Conservation (phyloP, 92 coral and sea anemone species). For the Zoanthus sociatus region DNA sequence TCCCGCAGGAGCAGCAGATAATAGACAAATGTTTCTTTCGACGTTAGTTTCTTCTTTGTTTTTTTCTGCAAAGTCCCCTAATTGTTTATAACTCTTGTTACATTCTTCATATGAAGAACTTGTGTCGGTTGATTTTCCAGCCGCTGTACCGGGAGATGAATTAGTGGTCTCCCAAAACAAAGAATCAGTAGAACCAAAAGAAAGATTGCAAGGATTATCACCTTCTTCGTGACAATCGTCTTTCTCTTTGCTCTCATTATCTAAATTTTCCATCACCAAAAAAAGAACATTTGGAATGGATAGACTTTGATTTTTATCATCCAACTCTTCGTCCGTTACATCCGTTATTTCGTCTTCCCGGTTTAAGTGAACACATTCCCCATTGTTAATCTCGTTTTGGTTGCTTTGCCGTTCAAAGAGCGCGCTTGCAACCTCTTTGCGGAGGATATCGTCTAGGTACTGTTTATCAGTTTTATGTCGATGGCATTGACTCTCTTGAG, state of each 20-base stretch:
- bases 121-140: constrained; percentile 13
- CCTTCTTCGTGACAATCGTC: neutral
- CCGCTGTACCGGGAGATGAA: constrained; percentile 3
- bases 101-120: constrained; percentile 1
- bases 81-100: neutral
- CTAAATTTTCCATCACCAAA: constrained; percentile 8
- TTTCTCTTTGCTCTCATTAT: constrained; percentile 5
- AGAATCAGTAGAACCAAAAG: constrained; percentile 43
- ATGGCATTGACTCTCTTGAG: neutral
- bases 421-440: constrained; percentile 34
- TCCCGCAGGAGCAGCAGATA: constrained; percentile 35
- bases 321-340: constrained; percentile 29
- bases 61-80: neutral
- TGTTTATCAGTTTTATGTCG: neutral
- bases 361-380: constrained; percentile 11
- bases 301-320: neutral
- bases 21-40: constrained; percentile 8
- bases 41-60: neutral
- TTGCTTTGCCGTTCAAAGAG: constrained; percentile 10
- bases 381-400: neutral
- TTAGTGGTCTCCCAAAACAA: constrained; percentile 41
- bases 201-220: constrained; percentile 11
- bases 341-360: constrained; percentile 46
- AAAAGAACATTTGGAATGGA: constrained; percentile 36
- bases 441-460: constrained; percentile 24